Evolutionary conservation across 2,888 invertebrate species (phyloP).

Genomic region (Monoplex corrugatus): DNA sequence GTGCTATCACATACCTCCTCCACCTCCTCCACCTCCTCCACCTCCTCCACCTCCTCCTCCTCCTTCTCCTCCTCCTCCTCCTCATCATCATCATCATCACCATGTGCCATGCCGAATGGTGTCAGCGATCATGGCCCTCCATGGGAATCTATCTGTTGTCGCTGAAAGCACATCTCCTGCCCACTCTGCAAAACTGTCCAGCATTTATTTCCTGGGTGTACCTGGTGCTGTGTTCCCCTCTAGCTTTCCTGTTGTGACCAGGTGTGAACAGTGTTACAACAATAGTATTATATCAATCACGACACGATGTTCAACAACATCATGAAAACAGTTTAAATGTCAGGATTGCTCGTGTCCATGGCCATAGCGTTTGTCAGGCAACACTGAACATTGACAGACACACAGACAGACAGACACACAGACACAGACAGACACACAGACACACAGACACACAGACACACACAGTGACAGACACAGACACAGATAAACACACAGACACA

Average conservation of each 20-base stretch:
- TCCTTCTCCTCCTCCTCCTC: not conserved
- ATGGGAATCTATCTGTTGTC: too few relatives aligned
- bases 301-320: not conserved
- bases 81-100: not conserved
- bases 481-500: too few relatives aligned
- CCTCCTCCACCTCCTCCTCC: too few relatives aligned
- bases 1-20: not conserved
- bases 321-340: not conserved
- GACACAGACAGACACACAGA: constrained; percentile 19
- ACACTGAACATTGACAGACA: not conserved
- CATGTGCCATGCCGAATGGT: too few relatives aligned
- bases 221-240: too few relatives aligned
- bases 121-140: too few relatives aligned
- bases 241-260: too few relatives aligned
- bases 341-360: not conserved
- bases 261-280: not conserved
- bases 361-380: not conserved
- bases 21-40: not conserved
- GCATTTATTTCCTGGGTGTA: too few relatives aligned
- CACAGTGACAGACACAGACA: not conserved
- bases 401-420: not conserved
- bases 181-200: too few relatives aligned
- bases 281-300: not conserved
- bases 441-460: not conserved
- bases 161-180: too few relatives aligned